Percentiles rank a stretch among this genome's conserved stretches.
These are phyloP conservation scores for Prorops nasuta DNA, from an alignment of 1,140 invertebrate genomes.

Conservation along the genomic window DNA sequence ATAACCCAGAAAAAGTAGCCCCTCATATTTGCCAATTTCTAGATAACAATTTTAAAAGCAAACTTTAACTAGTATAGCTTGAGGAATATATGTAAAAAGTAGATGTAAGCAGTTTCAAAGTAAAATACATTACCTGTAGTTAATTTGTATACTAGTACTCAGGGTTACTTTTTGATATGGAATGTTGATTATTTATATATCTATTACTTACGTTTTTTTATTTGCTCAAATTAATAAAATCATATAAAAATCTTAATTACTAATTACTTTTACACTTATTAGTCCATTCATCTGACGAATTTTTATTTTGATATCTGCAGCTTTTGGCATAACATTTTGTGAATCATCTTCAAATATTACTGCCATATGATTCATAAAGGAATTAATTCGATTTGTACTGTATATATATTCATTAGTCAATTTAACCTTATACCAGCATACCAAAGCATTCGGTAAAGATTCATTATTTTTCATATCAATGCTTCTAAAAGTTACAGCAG, in stretches of 20 bases:
- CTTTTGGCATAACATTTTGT: conserved; percentile 17
- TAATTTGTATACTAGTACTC: too few relatives aligned
- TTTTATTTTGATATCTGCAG: conserved; percentile 31
- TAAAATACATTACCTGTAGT: too few relatives aligned
- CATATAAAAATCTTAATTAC: too few relatives aligned
- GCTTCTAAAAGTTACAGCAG: conserved; percentile 31
- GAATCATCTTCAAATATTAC: conserved; percentile 36
- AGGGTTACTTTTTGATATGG: too few relatives aligned
- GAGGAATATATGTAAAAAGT: conserved; percentile 1
- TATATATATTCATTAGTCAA: conserved; percentile 21
- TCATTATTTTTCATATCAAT: conserved; percentile 15
- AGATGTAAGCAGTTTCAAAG: conserved; percentile 7
- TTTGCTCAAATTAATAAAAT: too few relatives aligned
- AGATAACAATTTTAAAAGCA: conserved; percentile 30
- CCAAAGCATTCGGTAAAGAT: conserved; percentile 38
- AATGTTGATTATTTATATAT: too few relatives aligned
- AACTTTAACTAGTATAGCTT: conserved; percentile 23
- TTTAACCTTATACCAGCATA: conserved; percentile 41
- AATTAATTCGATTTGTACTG: conserved; percentile 31
- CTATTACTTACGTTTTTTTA: too few relatives aligned
- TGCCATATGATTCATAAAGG: conserved; percentile 44
- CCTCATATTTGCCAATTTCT: conserved; percentile 48
- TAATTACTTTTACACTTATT: conserved; percentile 23
- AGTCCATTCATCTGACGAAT: conserved; percentile 33
- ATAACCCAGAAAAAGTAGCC: conserved; percentile 59